A percentile compares a stretch with the other conserved stretches of the same genome.
Conservation (phyloP, 2,888 invertebrate genomes). For the Nycteola revayana region DNA sequence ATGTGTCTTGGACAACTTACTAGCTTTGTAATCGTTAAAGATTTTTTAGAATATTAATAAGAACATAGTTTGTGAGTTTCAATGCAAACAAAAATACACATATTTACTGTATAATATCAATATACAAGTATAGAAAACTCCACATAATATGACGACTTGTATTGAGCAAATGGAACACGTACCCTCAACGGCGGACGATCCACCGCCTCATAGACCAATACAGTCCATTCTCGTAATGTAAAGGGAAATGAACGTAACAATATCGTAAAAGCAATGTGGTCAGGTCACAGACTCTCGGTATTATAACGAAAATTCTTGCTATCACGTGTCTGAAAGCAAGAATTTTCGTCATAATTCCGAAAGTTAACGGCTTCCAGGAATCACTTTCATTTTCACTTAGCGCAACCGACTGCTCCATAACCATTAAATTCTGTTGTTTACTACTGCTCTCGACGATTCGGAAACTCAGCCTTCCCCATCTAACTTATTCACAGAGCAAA, state of each 20-base stretch:
- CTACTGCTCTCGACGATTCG: conserved; percentile 45
- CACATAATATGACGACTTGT: too few species aligned
- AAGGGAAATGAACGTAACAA: conserved; percentile 47
- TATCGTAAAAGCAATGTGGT: conserved; percentile 43
- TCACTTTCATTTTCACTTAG: conserved; percentile 75
- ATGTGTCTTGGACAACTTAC: too few species aligned
- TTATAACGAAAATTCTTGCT: too few species aligned
- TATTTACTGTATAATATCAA: too few species aligned
- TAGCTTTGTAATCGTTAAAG: too few species aligned
- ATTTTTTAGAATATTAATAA: too few species aligned
- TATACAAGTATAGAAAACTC: too few species aligned
- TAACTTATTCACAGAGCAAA: conserved; percentile 64
- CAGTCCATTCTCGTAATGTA: conserved; percentile 39
- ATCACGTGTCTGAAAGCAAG: conserved; percentile 47
- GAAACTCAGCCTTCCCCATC: conserved; percentile 40
- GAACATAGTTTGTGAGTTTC: too few species aligned
- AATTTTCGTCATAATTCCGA: conserved; percentile 57
- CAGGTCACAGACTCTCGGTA: conserved; percentile 38
- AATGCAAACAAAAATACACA: too few species aligned
- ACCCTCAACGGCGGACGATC: conserved; percentile 22
- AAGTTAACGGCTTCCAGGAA: conserved; percentile 59
- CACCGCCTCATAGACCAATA: conserved; percentile 30
- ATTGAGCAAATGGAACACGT: conserved; percentile 2
- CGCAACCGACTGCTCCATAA: conserved; percentile 63
- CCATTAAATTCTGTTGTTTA: conserved; percentile 70